Percentiles rank a stretch among this genome's conserved stretches.
Conservation (phyloP, 2,888 invertebrate species). For the Lepetodrilus schrolli region DNA sequence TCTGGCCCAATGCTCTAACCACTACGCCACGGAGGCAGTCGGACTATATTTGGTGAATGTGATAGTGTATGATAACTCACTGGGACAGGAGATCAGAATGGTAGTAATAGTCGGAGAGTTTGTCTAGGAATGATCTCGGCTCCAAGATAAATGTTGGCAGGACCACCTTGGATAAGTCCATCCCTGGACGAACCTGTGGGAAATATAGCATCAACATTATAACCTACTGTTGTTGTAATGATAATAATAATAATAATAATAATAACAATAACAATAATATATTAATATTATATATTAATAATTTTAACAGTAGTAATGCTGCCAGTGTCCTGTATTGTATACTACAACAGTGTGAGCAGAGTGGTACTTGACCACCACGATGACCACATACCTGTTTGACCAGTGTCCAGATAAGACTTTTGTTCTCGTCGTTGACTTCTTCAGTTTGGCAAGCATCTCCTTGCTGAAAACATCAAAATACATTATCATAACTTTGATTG, state of each 20-base stretch:
- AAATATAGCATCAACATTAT: too few relatives aligned
- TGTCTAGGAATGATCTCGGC: slow-evolving; percentile 93
- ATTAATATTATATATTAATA: too few relatives aligned
- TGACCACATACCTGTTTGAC: slow-evolving; percentile 85
- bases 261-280: too few relatives aligned
- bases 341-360: too few relatives aligned
- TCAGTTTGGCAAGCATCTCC: slow-evolving; percentile 83
- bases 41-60: not conserved
- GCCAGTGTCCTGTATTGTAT: too few relatives aligned
- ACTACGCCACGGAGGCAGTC: too few relatives aligned
- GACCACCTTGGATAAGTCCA: slow-evolving; percentile 95
- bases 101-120: slow-evolving; percentile 93
- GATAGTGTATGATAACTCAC: slow-evolving; percentile 77
- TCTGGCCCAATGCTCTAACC: too few relatives aligned
- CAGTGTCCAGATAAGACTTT: slow-evolving; percentile 93
- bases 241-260: too few relatives aligned
- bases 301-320: too few relatives aligned
- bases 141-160: slow-evolving; percentile 95
- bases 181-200: slow-evolving; percentile 87
- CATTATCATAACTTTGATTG: too few relatives aligned
- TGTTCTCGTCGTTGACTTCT: slow-evolving; percentile 94
- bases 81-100: slow-evolving; percentile 90
- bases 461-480: slow-evolving; percentile 61
- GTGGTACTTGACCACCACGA: too few relatives aligned
- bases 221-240: too few relatives aligned